Evolutionary conservation across 2,113 vertebrate genomes (phyloP).

Genomic region (Ceratotherium simum): DNA sequence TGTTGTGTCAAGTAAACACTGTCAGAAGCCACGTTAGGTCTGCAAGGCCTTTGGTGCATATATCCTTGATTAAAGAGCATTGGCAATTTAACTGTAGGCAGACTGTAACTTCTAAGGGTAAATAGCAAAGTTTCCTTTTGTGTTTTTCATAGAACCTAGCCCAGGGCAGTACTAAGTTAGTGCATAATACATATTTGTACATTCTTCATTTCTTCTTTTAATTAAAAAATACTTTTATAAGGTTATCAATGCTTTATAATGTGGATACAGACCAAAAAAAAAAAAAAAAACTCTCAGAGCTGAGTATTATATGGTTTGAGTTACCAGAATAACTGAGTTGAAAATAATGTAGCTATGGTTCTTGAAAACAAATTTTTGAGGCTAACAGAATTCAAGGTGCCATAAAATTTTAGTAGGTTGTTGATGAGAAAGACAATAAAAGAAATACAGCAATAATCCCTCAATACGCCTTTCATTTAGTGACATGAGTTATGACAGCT

Average conservation of each 20-base stretch:
- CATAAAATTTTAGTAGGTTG: constrained; percentile 71
- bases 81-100: neutral
- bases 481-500: neutral
- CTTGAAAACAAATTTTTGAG: constrained; percentile 4
- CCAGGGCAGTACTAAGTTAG: neutral
- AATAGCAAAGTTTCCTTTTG: neutral
- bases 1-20: neutral
- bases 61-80: neutral
- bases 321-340: neutral
- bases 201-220: neutral
- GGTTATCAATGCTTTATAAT: neutral
- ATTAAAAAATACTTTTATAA: neutral
- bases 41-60: neutral
- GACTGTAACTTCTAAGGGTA: neutral
- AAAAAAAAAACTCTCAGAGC: neutral
- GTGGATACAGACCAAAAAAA: neutral
- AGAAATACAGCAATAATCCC: constrained; percentile 32
- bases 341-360: constrained; percentile 24
- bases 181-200: neutral
- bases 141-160: neutral
- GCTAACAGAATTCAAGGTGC: constrained; percentile 67
- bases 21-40: neutral
- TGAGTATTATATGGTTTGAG: neutral
- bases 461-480: constrained; percentile 42
- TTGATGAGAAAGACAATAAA: constrained; percentile 62